Evolutionary conservation across 2,888 invertebrate genomes (phyloP), one percentile per base, ranked within the genome.

Genomic region (Thera obeliscata): DNA sequence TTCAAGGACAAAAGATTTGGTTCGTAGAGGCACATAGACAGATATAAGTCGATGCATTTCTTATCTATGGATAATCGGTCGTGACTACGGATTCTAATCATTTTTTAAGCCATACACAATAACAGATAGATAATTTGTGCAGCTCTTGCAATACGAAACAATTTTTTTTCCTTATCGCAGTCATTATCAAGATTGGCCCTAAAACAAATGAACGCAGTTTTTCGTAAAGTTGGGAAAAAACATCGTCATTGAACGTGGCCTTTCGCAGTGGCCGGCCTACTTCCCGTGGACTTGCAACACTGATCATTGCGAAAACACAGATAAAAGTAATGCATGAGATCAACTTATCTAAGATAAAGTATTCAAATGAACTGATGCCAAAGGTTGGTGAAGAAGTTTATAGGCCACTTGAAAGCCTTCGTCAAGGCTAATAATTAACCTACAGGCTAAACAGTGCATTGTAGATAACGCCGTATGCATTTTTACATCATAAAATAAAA

Each of bases 241-340:
- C 59, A 69, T 63, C 70, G 69, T 48, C 67, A 60, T 70, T 69
- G 59, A 55, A 60, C 64, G 56, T 68, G 75, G 75, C 75, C 77
- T 76, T 71, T 73, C 54, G 64, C 59, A 59, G 63, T 46, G 50
- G 56, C 49, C 71, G 76, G 59, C 74, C 75, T 66, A 76, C 76
- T 77, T 77, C 75, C 72, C 74, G 74, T 70, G 64, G 64, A 67
- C 59, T 76, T 76, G 70, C 74, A 70, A 72, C 75, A 76, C 52
- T 71, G 67, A 57, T 65, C 62, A 70, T 70, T 71, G 57, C 67
- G 66, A 70, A 65, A 70, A 61, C 61, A 71, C 66, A 70, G 65
- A 33, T 12, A 56, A 41, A 12, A 7, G 41, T 50, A 22, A 12
- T 41, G 55, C 48, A 62, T 48, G 35, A 56, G 56, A 66, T 62